Evolutionary conservation across 2,888 invertebrate genomes (phyloP).

Genomic region (Oscheius onirici): DNA sequence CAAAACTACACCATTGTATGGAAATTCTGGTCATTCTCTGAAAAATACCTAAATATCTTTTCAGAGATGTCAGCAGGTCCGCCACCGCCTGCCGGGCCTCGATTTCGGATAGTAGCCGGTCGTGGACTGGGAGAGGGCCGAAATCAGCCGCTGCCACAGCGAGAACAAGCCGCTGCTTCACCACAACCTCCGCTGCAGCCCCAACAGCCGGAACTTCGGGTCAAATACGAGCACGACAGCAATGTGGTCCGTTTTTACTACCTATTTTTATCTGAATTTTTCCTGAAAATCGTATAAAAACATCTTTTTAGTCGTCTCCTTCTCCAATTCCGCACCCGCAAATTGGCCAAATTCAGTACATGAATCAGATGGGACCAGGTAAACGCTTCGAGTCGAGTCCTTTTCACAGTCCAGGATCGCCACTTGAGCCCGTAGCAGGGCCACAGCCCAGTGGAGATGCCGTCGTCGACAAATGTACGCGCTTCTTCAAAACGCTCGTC

Average conservation of each 20-base stretch:
- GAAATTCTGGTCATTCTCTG: too few species aligned
- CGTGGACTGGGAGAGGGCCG: conserved; percentile 47
- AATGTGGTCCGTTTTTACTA: conserved; percentile 8
- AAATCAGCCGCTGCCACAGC: too few species aligned
- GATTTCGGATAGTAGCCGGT: conserved; percentile 49
- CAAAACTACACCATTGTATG: too few species aligned
- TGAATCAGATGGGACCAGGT: conserved; percentile 1
- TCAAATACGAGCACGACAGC: background rate
- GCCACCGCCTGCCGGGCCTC: conserved; percentile 28
- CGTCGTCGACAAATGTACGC: conserved; percentile 46
- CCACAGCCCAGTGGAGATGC: background rate
- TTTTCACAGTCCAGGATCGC: background rate
- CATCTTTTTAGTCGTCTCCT: conserved; percentile 13
- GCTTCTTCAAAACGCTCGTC: conserved; percentile 57
- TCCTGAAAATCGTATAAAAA: background rate
- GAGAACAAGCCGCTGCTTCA: background rate
- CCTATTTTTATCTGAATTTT: too few species aligned
- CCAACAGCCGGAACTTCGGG: conserved; percentile 20
- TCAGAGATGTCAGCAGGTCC: conserved; percentile 17
- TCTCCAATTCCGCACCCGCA: background rate
- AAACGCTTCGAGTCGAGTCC: background rate
- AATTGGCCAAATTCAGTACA: background rate
- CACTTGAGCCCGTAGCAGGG: background rate
- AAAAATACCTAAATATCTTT: too few species aligned
- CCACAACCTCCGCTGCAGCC: conserved; percentile 21